Evolutionary conservation across 2,888 invertebrate genomes (phyloP).

Genomic region (Arrhopalites spinosus): DNA sequence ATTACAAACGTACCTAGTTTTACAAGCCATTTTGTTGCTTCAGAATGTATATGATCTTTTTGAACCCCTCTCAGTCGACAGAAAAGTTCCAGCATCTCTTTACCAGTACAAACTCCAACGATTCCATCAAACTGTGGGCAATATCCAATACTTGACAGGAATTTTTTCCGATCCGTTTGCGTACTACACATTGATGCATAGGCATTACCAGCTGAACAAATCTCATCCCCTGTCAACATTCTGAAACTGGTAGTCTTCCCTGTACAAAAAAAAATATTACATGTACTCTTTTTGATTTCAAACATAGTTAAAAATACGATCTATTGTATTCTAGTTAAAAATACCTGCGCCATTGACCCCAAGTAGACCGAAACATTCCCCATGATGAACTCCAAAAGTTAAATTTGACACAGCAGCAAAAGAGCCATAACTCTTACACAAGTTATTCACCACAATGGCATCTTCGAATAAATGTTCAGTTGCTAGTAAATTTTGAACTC

Average conservation of each 20-base stretch:
- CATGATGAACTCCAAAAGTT: conserved; percentile 68
- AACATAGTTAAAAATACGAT: neutral
- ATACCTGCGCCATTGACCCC: conserved; percentile 63
- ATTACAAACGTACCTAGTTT: conserved; percentile 42
- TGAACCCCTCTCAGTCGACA: conserved; percentile 75
- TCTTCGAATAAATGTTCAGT: conserved; percentile 39
- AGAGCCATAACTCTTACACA: conserved; percentile 57
- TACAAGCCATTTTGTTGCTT: conserved; percentile 47
- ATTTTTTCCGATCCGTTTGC: conserved; percentile 44
- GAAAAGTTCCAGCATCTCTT: conserved; percentile 73
- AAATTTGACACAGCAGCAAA: conserved; percentile 69
- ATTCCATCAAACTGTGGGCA: conserved; percentile 86
- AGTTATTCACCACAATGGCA: conserved; percentile 46
- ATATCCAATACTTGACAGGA: conserved; percentile 52
- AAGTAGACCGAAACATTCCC: conserved; percentile 62
- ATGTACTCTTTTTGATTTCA: conserved; percentile 58
- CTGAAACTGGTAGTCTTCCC: conserved; percentile 66
- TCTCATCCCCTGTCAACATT: conserved; percentile 64
- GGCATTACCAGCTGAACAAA: conserved; percentile 60
- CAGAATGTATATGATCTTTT: conserved; percentile 28
- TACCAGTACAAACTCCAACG: conserved; percentile 75
- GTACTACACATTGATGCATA: conserved; percentile 58
- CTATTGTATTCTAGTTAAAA: too few relatives aligned
- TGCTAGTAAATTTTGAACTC: conserved; percentile 15
- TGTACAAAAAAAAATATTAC: conserved; percentile 52